A percentile compares a stretch with the other conserved stretches of the same genome.
Evolutionary conservation across 2,797 vertebrate genomes (phyloP).

Genomic region (Philypnodon macrostomus): DNA sequence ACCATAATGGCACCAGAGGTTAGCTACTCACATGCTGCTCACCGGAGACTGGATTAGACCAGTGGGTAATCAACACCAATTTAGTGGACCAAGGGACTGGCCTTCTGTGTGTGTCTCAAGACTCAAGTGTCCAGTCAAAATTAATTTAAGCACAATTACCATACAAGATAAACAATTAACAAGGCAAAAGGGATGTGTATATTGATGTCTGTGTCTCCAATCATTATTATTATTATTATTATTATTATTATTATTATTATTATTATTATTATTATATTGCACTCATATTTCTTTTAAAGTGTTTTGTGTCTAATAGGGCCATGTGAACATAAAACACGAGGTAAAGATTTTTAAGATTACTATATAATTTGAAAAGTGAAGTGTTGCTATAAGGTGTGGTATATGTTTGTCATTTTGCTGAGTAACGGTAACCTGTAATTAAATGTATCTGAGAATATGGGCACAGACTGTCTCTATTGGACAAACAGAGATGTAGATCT

Average conservation of each 20-base stretch:
- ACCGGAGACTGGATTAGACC: conserved; percentile 44
- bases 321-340: no score
- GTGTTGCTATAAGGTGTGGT: no score
- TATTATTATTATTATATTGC: no score
- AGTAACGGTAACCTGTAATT: neutral
- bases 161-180: neutral
- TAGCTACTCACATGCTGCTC: conserved; percentile 51
- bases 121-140: conserved; percentile 8
- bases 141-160: neutral
- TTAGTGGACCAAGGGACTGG: conserved; percentile 38
- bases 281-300: no score
- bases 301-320: no score
- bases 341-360: no score
- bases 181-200: no score
- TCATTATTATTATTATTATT: no score
- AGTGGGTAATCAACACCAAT: conserved; percentile 32
- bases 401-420: no score
- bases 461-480: neutral
- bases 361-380: no score
- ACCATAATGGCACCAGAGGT: conserved; percentile 76
- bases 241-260: no score
- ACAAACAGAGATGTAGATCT: conserved; percentile 16
- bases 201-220: no score
- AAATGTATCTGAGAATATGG: neutral
- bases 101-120: conserved; percentile 4